Evolutionary conservation across 37 sponge, comb jelly and placozoan genomes (phyloP).

Genomic region (Lycopodina hypogea): DNA sequence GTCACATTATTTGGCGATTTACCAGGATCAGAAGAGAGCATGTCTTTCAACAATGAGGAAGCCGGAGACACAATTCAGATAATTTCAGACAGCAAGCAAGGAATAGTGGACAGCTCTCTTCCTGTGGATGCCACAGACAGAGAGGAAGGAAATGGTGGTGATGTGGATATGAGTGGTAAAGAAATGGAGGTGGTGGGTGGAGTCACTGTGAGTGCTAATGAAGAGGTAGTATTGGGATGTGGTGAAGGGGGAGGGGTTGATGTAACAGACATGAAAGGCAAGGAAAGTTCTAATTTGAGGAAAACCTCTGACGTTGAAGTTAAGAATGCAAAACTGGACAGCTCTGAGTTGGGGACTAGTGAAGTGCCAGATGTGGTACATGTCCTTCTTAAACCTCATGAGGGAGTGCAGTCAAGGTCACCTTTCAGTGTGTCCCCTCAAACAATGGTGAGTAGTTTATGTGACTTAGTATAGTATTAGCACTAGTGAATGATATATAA

Average conservation of each 20-base stretch:
- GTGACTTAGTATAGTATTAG: too few species aligned
- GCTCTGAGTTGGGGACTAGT: not conserved
- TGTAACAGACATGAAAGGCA: not conserved
- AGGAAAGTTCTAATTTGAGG: not conserved
- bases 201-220: too few species aligned
- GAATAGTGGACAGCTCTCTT: too few species aligned
- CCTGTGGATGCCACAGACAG: not conserved
- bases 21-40: not conserved
- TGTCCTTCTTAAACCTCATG: constrained; percentile 45
- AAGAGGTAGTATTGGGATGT: too few species aligned
- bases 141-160: too few species aligned
- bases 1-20: constrained; percentile 50
- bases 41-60: too few species aligned
- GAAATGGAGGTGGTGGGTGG: too few species aligned
- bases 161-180: too few species aligned
- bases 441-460: constrained; percentile 32
- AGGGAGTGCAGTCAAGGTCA: constrained; percentile 26
- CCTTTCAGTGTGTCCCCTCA: constrained; percentile 54
- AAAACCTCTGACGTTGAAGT: not conserved
- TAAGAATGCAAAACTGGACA: not conserved
- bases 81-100: not conserved
- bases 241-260: too few species aligned
- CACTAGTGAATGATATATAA: too few species aligned
- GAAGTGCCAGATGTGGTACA: constrained; percentile 3
- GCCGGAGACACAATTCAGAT: not conserved